Conservation (phyloP, 2,797 vertebrate genomes). For the Gymnothorax reevesii region DNA sequence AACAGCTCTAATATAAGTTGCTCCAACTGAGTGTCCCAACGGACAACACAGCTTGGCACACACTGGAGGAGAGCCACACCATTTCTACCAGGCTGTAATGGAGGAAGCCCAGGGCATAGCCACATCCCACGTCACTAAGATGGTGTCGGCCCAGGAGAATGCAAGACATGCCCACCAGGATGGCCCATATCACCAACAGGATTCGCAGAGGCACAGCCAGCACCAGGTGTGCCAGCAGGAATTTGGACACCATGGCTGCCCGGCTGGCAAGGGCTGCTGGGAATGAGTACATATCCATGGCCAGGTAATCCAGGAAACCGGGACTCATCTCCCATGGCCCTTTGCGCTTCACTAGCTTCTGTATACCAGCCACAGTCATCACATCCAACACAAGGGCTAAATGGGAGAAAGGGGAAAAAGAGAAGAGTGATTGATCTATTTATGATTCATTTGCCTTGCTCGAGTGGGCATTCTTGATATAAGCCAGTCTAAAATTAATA, state of each 20-base stretch:
- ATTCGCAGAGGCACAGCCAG: slow-evolving; percentile 87
- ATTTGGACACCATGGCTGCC: slow-evolving; percentile 86
- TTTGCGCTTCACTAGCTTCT: slow-evolving; percentile 84
- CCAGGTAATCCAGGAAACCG: slow-evolving; percentile 81
- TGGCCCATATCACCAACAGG: slow-evolving; percentile 87
- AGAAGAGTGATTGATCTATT: background rate
- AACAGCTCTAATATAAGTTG: slow-evolving; percentile 39
- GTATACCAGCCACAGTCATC: slow-evolving; percentile 83
- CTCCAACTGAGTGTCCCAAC: slow-evolving; percentile 75
- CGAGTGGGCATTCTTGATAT: background rate
- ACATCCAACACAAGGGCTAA: slow-evolving; percentile 86
- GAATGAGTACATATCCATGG: slow-evolving; percentile 89
- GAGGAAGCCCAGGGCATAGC: slow-evolving; percentile 86
- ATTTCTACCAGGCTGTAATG: slow-evolving; percentile 89
- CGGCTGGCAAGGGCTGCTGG: slow-evolving; percentile 88
- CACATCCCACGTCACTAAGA: slow-evolving; percentile 84
- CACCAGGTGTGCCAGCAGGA: slow-evolving; percentile 90
- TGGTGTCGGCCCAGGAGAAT: slow-evolving; percentile 89
- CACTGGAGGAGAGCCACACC: slow-evolving; percentile 88
- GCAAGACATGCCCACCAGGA: slow-evolving; percentile 81
- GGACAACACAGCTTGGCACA: slow-evolving; percentile 87
- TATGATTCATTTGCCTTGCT: background rate
- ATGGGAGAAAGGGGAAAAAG: background rate
- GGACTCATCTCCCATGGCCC: slow-evolving; percentile 81
- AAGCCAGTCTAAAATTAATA: background rate